A percentile compares a stretch with the other conserved stretches of the same genome.
Conservation (phyloP, 1,140 invertebrate genomes). For the Probaryconus sp. region DNA sequence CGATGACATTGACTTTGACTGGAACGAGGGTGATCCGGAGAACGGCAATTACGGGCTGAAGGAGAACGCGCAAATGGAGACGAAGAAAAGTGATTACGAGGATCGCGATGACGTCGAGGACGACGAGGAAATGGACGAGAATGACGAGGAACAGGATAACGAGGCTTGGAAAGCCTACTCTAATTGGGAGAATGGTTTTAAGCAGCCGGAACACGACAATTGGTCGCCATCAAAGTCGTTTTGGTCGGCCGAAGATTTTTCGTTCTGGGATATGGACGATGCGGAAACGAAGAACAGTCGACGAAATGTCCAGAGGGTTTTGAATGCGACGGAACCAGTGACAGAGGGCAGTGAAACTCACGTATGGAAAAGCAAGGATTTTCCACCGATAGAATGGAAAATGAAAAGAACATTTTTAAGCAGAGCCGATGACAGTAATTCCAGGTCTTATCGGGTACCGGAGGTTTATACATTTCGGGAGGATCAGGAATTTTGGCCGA, state of each 20-base stretch:
- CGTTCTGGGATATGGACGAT: constrained; percentile 53
- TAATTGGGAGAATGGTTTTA: constrained; percentile 47
- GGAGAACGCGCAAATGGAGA: constrained; percentile 1
- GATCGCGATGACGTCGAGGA: not conserved
- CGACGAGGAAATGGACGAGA: constrained; percentile 53
- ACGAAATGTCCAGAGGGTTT: not conserved
- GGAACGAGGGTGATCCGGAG: constrained; percentile 4
- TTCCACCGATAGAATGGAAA: not conserved
- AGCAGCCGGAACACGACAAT: not conserved
- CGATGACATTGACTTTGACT: constrained; percentile 12
- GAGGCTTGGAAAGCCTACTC: constrained; percentile 47
- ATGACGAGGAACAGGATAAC: constrained; percentile 80
- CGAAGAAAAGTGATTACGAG: constrained; percentile 20
- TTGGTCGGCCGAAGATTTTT: constrained; percentile 45
- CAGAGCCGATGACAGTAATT: too few species aligned
- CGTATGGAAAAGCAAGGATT: constrained; percentile 5
- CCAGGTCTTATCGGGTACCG: not conserved
- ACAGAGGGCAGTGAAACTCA: constrained; percentile 14
- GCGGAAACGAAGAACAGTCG: constrained; percentile 9
- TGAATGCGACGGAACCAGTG: not conserved
- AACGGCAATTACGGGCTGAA: constrained; percentile 32
- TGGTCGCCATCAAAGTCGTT: constrained; percentile 13
- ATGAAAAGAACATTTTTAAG: too few species aligned
- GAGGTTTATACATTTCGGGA: constrained; percentile 15
- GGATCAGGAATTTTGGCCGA: constrained; percentile 3